Conservation (phyloP, 1,140 invertebrate genomes). For the Brachionus asplanchnoidis region DNA sequence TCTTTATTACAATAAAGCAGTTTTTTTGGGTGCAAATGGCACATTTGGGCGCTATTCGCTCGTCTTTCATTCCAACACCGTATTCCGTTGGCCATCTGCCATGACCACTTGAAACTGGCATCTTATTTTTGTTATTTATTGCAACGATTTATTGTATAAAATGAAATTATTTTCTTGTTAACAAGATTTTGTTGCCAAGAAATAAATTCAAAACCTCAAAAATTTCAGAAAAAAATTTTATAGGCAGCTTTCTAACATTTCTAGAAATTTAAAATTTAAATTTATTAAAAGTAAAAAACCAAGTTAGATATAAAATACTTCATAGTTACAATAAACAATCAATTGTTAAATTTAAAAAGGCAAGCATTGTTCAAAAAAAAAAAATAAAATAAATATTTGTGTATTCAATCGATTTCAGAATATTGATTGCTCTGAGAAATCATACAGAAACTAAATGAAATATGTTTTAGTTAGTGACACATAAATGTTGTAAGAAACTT, state of each 20-base stretch:
- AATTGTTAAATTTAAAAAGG: background rate
- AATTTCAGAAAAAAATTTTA: background rate
- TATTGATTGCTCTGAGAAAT: background rate
- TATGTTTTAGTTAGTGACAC: background rate
- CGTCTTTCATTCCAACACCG: conserved; percentile 20
- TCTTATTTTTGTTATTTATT: background rate
- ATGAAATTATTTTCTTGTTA: background rate
- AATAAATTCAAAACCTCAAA: background rate
- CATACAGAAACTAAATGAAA: background rate
- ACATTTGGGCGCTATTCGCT: background rate
- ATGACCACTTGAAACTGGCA: conserved; percentile 31
- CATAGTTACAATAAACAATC: background rate
- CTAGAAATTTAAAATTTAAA: background rate
- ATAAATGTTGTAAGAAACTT: background rate
- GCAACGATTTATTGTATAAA: background rate
- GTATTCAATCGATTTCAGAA: background rate
- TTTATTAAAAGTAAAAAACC: background rate
- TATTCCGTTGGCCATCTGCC: conserved; percentile 24
- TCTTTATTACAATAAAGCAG: conserved; percentile 16
- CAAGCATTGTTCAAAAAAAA: background rate
- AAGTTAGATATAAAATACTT: background rate
- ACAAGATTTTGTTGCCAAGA: background rate
- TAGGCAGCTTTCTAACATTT: background rate
- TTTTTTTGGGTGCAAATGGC: conserved; percentile 37
- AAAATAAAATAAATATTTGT: background rate